These are phyloP conservation scores for Aphelocoma californica DNA, from an alignment of 2,797 vertebrate genomes.

Conservation along the genomic window DNA sequence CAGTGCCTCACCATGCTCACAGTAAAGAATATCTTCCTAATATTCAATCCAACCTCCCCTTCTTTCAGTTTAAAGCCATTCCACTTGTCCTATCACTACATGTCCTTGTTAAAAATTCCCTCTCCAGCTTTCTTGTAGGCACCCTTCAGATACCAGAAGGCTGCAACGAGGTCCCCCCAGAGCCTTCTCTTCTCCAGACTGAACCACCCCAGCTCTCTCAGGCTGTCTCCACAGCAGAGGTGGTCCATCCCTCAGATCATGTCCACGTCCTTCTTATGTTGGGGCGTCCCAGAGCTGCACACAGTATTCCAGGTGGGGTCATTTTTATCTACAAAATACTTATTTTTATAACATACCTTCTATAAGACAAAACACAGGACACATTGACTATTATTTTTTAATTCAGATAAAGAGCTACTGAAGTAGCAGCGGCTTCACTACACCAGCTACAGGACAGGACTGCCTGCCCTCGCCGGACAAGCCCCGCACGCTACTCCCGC, in stretches of 20 bases:
- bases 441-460: no score
- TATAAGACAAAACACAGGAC: not conserved
- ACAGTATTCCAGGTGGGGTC: not conserved
- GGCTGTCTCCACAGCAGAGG: not conserved
- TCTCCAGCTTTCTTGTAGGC: not conserved
- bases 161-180: rapidly evolving
- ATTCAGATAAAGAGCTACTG: not conserved
- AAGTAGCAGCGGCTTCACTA: no score
- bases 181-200: not conserved
- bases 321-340: not conserved
- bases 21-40: not conserved
- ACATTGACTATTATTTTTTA: rapidly evolving
- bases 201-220: not conserved
- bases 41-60: not conserved
- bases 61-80: not conserved
- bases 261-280: not conserved
- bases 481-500: not conserved
- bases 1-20: rapidly evolving
- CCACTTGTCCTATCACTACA: no score
- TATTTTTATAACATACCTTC: not conserved
- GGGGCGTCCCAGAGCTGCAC: not conserved
- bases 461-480: not conserved
- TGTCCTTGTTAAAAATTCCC: not conserved
- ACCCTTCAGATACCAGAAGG: not conserved
- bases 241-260: not conserved